phyloP scores from a whole-genome alignment of 2,113 vertebrate genomes.

The Ailuropoda melanoleuca region DNA sequence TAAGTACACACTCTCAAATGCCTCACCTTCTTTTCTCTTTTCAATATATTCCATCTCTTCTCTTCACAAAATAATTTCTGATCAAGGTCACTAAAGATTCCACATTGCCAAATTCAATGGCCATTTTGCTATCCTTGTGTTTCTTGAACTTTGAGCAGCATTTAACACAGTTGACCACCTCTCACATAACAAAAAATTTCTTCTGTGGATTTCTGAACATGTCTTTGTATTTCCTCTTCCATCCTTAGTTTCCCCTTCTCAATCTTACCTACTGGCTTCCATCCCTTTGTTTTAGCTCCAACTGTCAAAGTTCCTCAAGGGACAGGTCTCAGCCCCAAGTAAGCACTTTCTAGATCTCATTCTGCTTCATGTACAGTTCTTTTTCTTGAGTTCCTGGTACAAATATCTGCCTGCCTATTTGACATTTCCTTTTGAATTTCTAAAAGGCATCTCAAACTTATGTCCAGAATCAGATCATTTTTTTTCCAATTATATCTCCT shows the following conservation, averaged over 20 bases:
- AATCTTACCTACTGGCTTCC: not conserved
- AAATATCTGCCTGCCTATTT: not conserved
- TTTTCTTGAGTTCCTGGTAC: not conserved
- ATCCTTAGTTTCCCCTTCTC: not conserved
- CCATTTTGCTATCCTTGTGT: not conserved
- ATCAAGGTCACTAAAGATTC: not conserved
- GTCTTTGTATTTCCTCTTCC: not conserved
- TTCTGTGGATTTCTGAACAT: not conserved
- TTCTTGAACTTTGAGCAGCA: not conserved
- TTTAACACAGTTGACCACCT: not conserved
- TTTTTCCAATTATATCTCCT: not conserved
- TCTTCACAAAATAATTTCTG: not conserved
- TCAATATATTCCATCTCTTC: not conserved
- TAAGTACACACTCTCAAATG: not conserved
- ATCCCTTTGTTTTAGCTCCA: not conserved
- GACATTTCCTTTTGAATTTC: not conserved
- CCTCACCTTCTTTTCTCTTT: not conserved
- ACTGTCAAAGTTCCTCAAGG: not conserved
- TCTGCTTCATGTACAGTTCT: not conserved
- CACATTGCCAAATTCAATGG: not conserved
- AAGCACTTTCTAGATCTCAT: not conserved
- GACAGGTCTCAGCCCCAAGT: not conserved
- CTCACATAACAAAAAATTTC: not conserved
- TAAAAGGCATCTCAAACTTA: not conserved
- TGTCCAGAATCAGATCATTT: not conserved